Evolutionary conservation across 2,888 invertebrate genomes (phyloP), one percentile per base, ranked within the genome.

Genomic region (Plebejus anna): DNA sequence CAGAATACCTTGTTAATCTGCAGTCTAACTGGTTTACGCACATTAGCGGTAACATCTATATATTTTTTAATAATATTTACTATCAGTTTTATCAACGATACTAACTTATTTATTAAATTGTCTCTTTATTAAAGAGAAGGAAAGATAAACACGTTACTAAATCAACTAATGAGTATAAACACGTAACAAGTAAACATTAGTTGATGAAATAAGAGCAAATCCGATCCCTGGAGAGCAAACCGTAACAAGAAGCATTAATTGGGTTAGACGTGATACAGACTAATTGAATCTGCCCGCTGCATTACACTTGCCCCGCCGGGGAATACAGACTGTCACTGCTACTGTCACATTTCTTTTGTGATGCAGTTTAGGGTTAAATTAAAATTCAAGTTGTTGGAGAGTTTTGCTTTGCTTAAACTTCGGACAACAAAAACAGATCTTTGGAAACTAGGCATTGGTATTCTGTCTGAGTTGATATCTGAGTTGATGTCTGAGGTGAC

Each of bases 261-360:
- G 51, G 51, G 22, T 72, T 47, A 72, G 72, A 47, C 83, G 71
- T 22, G 80, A 83, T 85, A 81, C 87, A 87, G 88, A 88, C 87
- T 88, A 88, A 89, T 86, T 84, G 84, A 80, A 83, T 81, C 80
- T 81, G 78, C 80, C 79, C 80, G 85, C 83, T 86, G 86, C 73
- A 73, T 87, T 84, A 83, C 84, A 85, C 85, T 85, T 83, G 87
- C 86, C 86, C 88, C 82, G 71, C 73, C 55, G 28, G 47, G 73
- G 73, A 47, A 73, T 51, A 13, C 28, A 13, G 36, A 57, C n/a
- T 70, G 73, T 77, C 70, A 70, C 75, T 76, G 75, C 76, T 72
- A 61, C 75, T 77, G 75, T 75, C 75, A 75, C 51, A 66, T 66
- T 66, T 36, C 32, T 66, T 66, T 66, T 1, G 11, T 66, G 66